phyloP scores from a whole-genome alignment of 2,888 invertebrate genomes.

The Erebia aethiops region DNA sequence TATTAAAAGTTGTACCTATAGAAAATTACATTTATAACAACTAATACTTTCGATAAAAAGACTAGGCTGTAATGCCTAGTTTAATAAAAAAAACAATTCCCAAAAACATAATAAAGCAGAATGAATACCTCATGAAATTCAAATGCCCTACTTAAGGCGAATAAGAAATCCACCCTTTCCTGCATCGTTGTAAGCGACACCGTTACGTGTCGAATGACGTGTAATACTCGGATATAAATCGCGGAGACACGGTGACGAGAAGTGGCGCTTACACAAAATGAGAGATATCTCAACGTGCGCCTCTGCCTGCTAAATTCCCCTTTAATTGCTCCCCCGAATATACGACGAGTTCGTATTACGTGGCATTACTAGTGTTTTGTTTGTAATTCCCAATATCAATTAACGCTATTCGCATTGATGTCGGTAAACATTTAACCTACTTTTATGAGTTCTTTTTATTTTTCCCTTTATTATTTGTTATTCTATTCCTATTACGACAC shows the following conservation, averaged over 20 bases:
- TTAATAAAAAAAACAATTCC: slow-evolving; percentile 1
- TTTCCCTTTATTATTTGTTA: too few relatives aligned
- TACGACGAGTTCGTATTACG: slow-evolving; percentile 46
- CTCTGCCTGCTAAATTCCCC: slow-evolving; percentile 64
- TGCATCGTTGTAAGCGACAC: slow-evolving; percentile 51
- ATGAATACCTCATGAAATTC: slow-evolving; percentile 20
- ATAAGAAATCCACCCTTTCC: slow-evolving; percentile 44
- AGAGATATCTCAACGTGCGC: slow-evolving; percentile 55
- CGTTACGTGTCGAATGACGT: slow-evolving; percentile 79
- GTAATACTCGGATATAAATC: slow-evolving; percentile 80
- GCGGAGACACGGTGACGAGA: slow-evolving; percentile 74
- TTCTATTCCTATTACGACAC: too few relatives aligned
- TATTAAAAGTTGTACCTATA: too few relatives aligned
- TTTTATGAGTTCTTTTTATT: too few relatives aligned
- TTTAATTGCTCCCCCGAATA: slow-evolving; percentile 67
- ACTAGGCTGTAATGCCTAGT: neutral
- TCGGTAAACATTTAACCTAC: too few relatives aligned
- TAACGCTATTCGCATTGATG: slow-evolving; percentile 45
- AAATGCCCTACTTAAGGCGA: slow-evolving; percentile 13
- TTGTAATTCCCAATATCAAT: slow-evolving; percentile 55
- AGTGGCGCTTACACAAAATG: slow-evolving; percentile 74
- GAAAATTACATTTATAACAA: neutral
- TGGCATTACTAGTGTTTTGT: slow-evolving; percentile 27
- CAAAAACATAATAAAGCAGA: slow-evolving; percentile 14
- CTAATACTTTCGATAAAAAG: neutral